Evolutionary conservation across 2,797 vertebrate species (phyloP), one percentile per base, ranked within the genome.

Genomic region (Malurus splendens): DNA sequence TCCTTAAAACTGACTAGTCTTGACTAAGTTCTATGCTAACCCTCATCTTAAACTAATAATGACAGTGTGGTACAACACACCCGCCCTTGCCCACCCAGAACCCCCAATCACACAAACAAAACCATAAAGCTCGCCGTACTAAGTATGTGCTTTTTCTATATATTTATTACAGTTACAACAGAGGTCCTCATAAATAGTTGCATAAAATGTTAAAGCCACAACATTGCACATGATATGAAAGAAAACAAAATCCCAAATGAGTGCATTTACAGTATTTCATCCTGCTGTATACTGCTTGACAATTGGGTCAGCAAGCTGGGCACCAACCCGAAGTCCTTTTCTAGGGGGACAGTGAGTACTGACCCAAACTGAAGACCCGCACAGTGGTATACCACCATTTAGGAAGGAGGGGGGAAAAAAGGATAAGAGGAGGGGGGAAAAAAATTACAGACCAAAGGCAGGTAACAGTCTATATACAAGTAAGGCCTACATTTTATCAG

Each of bases 161-260:
- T 97, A 98, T 99, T 99, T 98, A 99, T 99, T 99, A 99, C 98
- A 99, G 98, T 97, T 99, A 98, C 98, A 98, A 99, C 98, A 98
- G 98, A 98, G 98, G 98, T 98, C 97, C 98, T 99, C 98, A 99
- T 99, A 99, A 99, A 99, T 99, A 99, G 98, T 99, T 99, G 99
- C 99, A 99, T 99, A 99, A 99, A 99, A 99, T 98, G 98, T 98
- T 98, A 98, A 99, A 99, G 98, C 99, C 98, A 99, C 98, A 98
- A 99, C 98, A 99, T 99, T 99, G 98, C 99, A 99, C 99, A 98
- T 99, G 98, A 98, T 98, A 98, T 97, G 97, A 97, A 98, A 98
- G 97, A 97, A 97, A 98, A 98, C 97, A 97, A 98, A 97, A 96
- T 97, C 98, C 97, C 96, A 96, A 97, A 97, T 96, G 98, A 99